phyloP scores from a whole-genome alignment of 2,888 invertebrate genomes.

The Linyphia triangularis region DNA sequence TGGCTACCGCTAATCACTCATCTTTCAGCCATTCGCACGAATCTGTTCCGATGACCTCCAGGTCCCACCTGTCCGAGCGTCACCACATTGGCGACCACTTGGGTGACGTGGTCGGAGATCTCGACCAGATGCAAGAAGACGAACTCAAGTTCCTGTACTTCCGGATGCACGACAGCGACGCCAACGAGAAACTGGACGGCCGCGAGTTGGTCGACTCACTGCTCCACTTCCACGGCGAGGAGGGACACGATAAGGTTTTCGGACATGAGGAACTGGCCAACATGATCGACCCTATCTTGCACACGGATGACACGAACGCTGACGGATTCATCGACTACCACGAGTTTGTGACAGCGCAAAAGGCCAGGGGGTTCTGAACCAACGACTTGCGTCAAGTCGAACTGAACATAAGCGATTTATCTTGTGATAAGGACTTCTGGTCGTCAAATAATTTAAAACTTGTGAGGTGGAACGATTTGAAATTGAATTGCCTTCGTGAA shows the following conservation, averaged over 20 bases:
- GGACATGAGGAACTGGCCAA: constrained; percentile 3
- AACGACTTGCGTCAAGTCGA: too few species aligned
- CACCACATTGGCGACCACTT: constrained; percentile 2
- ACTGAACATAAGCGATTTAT: too few species aligned
- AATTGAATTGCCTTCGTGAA: too few species aligned
- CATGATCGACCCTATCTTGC: constrained; percentile 30
- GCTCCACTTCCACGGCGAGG: constrained; percentile 36
- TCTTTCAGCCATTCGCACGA: background rate
- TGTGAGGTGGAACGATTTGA: too few species aligned
- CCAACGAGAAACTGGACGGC: constrained; percentile 36
- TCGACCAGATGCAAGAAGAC: constrained; percentile 26
- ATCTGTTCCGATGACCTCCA: background rate
- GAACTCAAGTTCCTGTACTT: constrained; percentile 35
- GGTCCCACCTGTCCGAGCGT: background rate
- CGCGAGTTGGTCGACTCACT: constrained; percentile 41
- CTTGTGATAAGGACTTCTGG: too few species aligned
- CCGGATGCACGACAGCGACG: constrained; percentile 51
- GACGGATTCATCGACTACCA: constrained; percentile 46
- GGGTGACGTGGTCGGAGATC: background rate
- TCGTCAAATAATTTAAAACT: too few species aligned
- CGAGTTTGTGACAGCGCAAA: constrained; percentile 29
- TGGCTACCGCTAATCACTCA: background rate
- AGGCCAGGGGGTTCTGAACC: constrained; percentile 32
- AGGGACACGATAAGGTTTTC: constrained; percentile 14
- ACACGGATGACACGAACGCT: constrained; percentile 7